Percentiles rank a stretch among this genome's conserved stretches.
Evolutionary conservation across 2,797 vertebrate genomes (phyloP).

Genomic region (Mormyrops attenuatus): DNA sequence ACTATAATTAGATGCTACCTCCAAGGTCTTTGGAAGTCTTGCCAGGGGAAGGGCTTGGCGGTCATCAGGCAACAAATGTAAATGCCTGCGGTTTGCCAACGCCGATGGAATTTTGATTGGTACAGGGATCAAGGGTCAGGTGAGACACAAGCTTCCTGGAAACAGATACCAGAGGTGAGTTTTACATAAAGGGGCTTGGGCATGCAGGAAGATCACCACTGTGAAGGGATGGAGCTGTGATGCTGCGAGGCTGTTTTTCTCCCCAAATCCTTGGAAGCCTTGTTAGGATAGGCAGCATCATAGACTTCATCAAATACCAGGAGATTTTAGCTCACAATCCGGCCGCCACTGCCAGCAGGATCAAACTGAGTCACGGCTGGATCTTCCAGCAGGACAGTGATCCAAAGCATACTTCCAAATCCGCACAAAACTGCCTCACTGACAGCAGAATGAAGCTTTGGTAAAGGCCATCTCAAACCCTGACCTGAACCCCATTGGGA

Average conservation of each 20-base stretch:
- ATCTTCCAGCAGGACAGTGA: constrained; percentile 11
- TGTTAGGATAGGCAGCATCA: not conserved
- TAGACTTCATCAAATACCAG: constrained; percentile 4
- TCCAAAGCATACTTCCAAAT: constrained; percentile 1
- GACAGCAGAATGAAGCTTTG: not conserved
- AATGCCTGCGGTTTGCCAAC: not conserved
- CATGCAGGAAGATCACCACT: not conserved
- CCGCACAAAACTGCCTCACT: not conserved
- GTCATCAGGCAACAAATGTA: not conserved
- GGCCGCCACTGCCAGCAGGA: not conserved
- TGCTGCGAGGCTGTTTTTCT: not conserved
- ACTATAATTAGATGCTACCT: constrained; percentile 4
- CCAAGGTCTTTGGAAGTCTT: not conserved
- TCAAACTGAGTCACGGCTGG: not conserved
- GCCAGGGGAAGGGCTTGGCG: not conserved
- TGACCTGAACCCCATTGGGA: not conserved
- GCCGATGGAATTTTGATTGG: not conserved
- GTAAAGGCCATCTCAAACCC: not conserved
- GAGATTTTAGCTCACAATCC: not conserved
- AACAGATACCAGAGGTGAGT: not conserved
- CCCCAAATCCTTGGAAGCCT: not conserved
- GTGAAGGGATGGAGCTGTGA: not conserved
- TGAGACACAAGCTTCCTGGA: not conserved
- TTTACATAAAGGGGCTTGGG: not conserved
- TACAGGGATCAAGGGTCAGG: not conserved